Conservation (phyloP, 2,797 vertebrate genomes). For the Esox masquinongy region DNA sequence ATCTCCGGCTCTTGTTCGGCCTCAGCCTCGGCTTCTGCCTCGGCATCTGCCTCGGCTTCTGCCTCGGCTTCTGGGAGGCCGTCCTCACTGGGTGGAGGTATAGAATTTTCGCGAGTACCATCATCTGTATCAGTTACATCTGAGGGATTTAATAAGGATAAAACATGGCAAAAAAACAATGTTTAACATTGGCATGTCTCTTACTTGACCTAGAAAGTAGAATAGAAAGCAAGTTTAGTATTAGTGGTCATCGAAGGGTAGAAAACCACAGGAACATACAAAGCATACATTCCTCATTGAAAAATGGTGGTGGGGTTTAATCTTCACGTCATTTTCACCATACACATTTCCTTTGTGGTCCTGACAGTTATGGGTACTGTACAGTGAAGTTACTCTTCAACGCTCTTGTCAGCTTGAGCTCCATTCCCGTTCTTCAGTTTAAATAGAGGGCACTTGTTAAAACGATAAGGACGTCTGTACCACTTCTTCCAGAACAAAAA, state of each 20-base stretch:
- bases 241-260: conserved; percentile 94
- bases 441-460: conserved; percentile 30
- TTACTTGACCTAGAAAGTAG: conserved; percentile 93
- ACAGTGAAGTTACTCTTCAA: conserved; percentile 34
- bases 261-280: conserved; percentile 92
- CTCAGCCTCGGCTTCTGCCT: conserved; percentile 41
- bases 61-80: conserved; percentile 78
- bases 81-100: conserved; percentile 92
- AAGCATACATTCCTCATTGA: conserved; percentile 90
- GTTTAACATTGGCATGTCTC: conserved; percentile 96
- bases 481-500: conserved; percentile 29
- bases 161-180: conserved; percentile 95
- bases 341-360: conserved; percentile 35
- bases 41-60: conserved; percentile 25
- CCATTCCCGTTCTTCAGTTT: conserved; percentile 30
- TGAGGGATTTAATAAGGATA: conserved; percentile 99
- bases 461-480: conserved; percentile 22
- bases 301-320: conserved; percentile 65
- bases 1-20: conserved; percentile 83
- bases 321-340: conserved; percentile 75
- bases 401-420: background rate
- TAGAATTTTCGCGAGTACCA: conserved; percentile 98
- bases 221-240: conserved; percentile 95
- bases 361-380: conserved; percentile 31
- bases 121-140: conserved; percentile 99